These are phyloP conservation scores for Rugalucina vietnamica DNA, from an alignment of 2,888 invertebrate species.

Conservation along the genomic window DNA sequence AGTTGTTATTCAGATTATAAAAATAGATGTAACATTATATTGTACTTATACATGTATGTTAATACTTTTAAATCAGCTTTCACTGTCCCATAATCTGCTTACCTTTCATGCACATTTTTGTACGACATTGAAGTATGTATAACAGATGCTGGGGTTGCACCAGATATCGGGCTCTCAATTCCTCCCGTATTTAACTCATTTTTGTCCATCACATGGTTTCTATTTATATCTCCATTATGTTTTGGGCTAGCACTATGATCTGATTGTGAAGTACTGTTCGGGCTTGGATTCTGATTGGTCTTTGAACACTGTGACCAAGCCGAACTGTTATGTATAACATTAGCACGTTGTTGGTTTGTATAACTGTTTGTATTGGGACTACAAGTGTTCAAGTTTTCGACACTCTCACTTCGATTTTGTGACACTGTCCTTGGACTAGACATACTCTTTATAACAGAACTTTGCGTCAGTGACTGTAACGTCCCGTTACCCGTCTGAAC, in stretches of 20 bases:
- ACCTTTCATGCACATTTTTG: slow-evolving; percentile 68
- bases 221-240: slow-evolving; percentile 60
- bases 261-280: slow-evolving; percentile 66
- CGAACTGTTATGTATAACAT: slow-evolving; percentile 67
- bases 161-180: slow-evolving; percentile 72
- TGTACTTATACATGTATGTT: too few species aligned
- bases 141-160: slow-evolving; percentile 77
- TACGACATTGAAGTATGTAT: slow-evolving; percentile 75
- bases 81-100: slow-evolving; percentile 20
- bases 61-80: neutral
- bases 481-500: slow-evolving; percentile 34
- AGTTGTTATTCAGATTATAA: too few species aligned
- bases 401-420: slow-evolving; percentile 63
- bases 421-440: slow-evolving; percentile 64
- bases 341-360: slow-evolving; percentile 43
- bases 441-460: slow-evolving; percentile 74
- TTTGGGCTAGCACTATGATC: slow-evolving; percentile 68
- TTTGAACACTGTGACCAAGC: slow-evolving; percentile 70
- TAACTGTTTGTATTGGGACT: slow-evolving; percentile 65
- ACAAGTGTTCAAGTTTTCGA: slow-evolving; percentile 65
- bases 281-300: slow-evolving; percentile 66
- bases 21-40: too few species aligned
- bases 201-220: slow-evolving; percentile 58
- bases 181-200: slow-evolving; percentile 57
- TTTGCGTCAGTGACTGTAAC: slow-evolving; percentile 64